A percentile compares a stretch with the other conserved stretches of the same genome.
Evolutionary conservation across 2,113 vertebrate species (phyloP).

Genomic region (Gymnarchus niloticus): DNA sequence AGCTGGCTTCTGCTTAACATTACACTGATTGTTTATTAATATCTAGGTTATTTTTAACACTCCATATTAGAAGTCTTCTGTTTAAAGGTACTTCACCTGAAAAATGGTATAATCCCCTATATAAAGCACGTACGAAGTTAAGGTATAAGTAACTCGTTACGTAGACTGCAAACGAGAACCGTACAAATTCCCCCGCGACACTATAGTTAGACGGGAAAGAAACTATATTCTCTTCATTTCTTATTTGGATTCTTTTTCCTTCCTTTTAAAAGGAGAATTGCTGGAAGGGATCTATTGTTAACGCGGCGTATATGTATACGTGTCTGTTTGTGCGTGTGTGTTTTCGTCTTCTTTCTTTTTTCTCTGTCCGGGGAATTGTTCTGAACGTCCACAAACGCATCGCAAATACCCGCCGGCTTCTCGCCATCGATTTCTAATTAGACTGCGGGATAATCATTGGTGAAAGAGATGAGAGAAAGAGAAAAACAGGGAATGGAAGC

Average conservation of each 20-base stretch:
- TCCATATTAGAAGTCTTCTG: background rate
- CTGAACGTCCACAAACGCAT: conserved; percentile 78
- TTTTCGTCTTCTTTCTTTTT: conserved; percentile 44
- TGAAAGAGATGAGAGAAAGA: conserved; percentile 61
- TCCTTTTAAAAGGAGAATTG: conserved; percentile 57
- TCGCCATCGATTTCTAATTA: conserved; percentile 81
- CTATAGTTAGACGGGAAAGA: conserved; percentile 48
- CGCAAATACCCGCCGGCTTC: conserved; percentile 75
- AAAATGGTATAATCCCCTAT: background rate
- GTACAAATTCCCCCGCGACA: conserved; percentile 50
- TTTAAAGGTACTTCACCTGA: background rate
- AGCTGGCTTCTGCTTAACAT: background rate
- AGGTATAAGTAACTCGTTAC: conserved; percentile 27
- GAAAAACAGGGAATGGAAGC: conserved; percentile 50
- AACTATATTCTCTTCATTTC: conserved; percentile 58
- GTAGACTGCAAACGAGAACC: conserved; percentile 45
- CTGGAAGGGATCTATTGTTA: conserved; percentile 55
- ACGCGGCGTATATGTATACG: conserved; percentile 18
- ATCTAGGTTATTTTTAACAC: background rate
- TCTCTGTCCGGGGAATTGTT: conserved; percentile 70
- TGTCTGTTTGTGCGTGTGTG: conserved; percentile 22
- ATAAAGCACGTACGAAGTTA: background rate
- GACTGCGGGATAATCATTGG: conserved; percentile 73
- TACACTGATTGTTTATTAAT: background rate
- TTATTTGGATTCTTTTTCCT: conserved; percentile 46